Evolutionary conservation across 2,888 invertebrate species (phyloP).

Genomic region (Gandaritis pyraliata): DNA sequence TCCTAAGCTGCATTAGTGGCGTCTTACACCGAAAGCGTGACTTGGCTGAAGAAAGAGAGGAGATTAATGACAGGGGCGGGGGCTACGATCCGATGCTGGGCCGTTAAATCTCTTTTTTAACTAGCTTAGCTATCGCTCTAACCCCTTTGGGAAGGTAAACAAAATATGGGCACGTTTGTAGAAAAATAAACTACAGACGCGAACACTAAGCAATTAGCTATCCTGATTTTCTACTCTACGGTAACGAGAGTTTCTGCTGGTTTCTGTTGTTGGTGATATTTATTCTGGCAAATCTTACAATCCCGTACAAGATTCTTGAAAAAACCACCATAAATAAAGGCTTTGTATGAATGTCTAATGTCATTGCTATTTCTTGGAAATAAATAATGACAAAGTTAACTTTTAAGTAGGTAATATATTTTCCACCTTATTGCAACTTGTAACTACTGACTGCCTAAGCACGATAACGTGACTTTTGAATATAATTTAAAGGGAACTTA

Average conservation of each 20-base stretch:
- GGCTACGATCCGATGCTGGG: slow-evolving; percentile 55
- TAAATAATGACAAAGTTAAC: background rate
- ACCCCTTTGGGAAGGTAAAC: slow-evolving; percentile 19
- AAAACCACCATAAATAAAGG: too few relatives aligned
- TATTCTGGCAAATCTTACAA: too few relatives aligned
- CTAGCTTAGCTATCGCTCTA: slow-evolving; percentile 32
- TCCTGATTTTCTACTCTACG: too few relatives aligned
- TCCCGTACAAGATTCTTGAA: too few relatives aligned
- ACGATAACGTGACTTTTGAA: slow-evolving; percentile 18
- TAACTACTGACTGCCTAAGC: background rate
- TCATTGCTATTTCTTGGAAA: too few relatives aligned
- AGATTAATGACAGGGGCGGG: slow-evolving; percentile 79
- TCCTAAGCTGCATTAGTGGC: slow-evolving; percentile 25
- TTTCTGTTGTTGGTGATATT: too few relatives aligned
- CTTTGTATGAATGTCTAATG: too few relatives aligned
- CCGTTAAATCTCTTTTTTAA: slow-evolving; percentile 48
- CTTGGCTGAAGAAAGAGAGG: slow-evolving; percentile 71
- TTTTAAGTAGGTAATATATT: background rate
- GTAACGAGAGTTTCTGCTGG: too few relatives aligned
- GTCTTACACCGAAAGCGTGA: slow-evolving; percentile 52
- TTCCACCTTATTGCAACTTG: slow-evolving; percentile 16
- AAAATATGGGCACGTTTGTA: slow-evolving; percentile 5
- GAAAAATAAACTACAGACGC: slow-evolving; percentile 1
- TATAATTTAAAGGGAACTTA: slow-evolving; percentile 19
- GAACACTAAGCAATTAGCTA: background rate